These are phyloP conservation scores for Sarcophaga carnaria DNA, from an alignment of 2,888 invertebrate species.

Conservation along the genomic window DNA sequence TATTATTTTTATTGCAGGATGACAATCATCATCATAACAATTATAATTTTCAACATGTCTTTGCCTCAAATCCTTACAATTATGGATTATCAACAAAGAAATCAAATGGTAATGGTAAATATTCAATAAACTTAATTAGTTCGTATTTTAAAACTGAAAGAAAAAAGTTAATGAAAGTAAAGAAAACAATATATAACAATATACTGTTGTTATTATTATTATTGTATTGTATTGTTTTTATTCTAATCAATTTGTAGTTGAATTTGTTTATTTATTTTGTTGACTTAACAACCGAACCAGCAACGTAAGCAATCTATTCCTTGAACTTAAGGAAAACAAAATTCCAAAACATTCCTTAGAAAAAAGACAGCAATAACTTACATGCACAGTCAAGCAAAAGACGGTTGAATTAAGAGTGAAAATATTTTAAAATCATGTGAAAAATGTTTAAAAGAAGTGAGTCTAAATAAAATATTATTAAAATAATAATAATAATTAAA, in stretches of 20 bases:
- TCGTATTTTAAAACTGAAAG: neutral
- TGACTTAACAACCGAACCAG: slow-evolving; percentile 71
- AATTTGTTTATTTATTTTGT: slow-evolving; percentile 65
- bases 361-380: neutral
- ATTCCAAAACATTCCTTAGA: slow-evolving; percentile 40
- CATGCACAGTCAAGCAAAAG: slow-evolving; percentile 7
- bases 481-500: too few relatives aligned
- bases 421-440: too few relatives aligned
- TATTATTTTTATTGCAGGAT: slow-evolving; percentile 68
- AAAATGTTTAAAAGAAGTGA: neutral
- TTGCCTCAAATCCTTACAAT: slow-evolving; percentile 67
- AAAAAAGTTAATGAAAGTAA: neutral
- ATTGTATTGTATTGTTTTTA: slow-evolving; percentile 24
- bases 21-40: slow-evolving; percentile 71
- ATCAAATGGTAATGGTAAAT: slow-evolving; percentile 70
- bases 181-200: neutral
- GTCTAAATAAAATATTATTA: too few relatives aligned
- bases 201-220: neutral
- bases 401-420: neutral
- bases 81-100: slow-evolving; percentile 72
- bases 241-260: neutral
- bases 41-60: slow-evolving; percentile 71
- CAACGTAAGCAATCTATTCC: slow-evolving; percentile 24
- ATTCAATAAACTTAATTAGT: slow-evolving; percentile 11
- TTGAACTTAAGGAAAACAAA: slow-evolving; percentile 50